These are phyloP conservation scores for Cyclopterus lumpus DNA, from an alignment of 2,797 vertebrate species.

Conservation along the genomic window DNA sequence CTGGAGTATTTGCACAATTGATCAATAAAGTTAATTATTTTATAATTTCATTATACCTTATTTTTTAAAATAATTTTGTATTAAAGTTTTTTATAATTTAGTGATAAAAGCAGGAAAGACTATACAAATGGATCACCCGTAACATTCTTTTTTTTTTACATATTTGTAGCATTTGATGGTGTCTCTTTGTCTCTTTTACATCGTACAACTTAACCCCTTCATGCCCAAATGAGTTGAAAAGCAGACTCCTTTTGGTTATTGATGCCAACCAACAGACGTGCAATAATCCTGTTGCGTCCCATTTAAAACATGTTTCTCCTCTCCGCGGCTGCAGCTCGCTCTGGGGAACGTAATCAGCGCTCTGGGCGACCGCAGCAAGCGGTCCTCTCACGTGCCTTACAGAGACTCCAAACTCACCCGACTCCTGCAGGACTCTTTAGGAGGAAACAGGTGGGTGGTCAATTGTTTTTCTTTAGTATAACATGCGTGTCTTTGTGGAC, in stretches of 20 bases:
- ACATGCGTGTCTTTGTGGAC: background rate
- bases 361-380: constrained; percentile 93
- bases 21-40: too few species aligned
- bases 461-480: too few species aligned
- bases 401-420: constrained; percentile 96
- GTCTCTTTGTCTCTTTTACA: background rate
- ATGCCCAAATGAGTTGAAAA: background rate
- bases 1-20: too few species aligned
- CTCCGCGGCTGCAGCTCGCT: constrained; percentile 85
- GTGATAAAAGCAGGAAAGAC: background rate
- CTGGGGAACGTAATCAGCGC: constrained; percentile 98
- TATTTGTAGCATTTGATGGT: background rate
- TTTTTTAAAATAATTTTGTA: too few species aligned
- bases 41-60: too few species aligned
- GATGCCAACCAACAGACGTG: background rate
- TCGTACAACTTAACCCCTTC: background rate
- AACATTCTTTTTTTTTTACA: background rate
- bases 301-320: background rate
- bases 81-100: too few species aligned
- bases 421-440: constrained; percentile 94
- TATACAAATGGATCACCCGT: background rate
- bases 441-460: constrained; percentile 90
- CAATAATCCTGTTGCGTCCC: background rate
- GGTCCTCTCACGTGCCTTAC: constrained; percentile 93
- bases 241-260: background rate